Conservation (phyloP, 2,888 invertebrate species). For the Drosophila borborema region DNA sequence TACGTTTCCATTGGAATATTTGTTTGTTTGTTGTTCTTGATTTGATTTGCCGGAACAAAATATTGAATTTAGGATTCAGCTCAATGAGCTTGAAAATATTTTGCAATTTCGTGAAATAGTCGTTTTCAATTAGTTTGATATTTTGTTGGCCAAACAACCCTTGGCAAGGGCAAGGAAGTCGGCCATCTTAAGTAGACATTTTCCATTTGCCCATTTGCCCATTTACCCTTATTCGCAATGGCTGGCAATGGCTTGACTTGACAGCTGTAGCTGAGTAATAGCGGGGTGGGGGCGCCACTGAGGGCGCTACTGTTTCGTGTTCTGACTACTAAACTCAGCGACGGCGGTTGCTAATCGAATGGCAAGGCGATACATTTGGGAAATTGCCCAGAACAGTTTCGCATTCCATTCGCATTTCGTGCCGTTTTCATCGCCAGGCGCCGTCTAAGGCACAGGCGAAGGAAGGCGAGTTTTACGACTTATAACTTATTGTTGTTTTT, state of each 20-base stretch:
- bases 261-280: slow-evolving; percentile 10
- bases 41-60: slow-evolving; percentile 45
- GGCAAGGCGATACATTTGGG: slow-evolving; percentile 70
- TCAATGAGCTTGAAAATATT: slow-evolving; percentile 72
- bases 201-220: slow-evolving; percentile 34
- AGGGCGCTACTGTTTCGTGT: slow-evolving; percentile 60
- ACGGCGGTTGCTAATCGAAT: slow-evolving; percentile 65
- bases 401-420: slow-evolving; percentile 66
- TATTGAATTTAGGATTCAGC: slow-evolving; percentile 61
- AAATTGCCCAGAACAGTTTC: slow-evolving; percentile 72
- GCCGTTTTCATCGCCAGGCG: slow-evolving; percentile 55
- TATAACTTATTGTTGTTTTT: slow-evolving; percentile 77
- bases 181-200: slow-evolving; percentile 67
- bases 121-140: slow-evolving; percentile 63
- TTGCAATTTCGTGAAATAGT: slow-evolving; percentile 63
- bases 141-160: slow-evolving; percentile 35
- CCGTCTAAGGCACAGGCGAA: slow-evolving; percentile 40
- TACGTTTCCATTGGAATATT: too few species aligned
- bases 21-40: slow-evolving; percentile 5
- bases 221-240: slow-evolving; percentile 25
- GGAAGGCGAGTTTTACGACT: slow-evolving; percentile 63
- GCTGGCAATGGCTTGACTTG: slow-evolving; percentile 7
- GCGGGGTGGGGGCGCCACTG: slow-evolving; percentile 4
- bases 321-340: slow-evolving; percentile 31
- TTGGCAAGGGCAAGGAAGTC: slow-evolving; percentile 27